Evolutionary conservation across 2,797 vertebrate genomes (phyloP), one percentile per base, ranked within the genome.

Genomic region (Myotis vivesi): DNA sequence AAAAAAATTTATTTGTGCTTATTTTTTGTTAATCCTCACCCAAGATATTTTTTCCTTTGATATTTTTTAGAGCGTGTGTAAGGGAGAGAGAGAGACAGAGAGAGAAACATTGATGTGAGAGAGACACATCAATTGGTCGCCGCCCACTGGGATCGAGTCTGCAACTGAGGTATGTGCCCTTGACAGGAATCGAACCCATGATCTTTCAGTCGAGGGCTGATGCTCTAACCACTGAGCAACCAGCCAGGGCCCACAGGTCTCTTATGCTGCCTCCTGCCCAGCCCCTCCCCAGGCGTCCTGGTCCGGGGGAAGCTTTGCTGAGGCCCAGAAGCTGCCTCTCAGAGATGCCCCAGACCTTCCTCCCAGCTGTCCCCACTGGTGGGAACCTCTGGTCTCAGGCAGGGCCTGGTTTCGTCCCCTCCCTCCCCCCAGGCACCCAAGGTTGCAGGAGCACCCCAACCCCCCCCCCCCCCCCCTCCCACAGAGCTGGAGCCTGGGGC

Each of bases 381-480:
- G n/a, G 87, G 53, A 41, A 33, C 71, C 68, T 49, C 71, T 57
- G 44, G 19, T 49, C 68, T 62, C 23, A 16, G 33, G 36, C 36
- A 4, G n/a, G 46, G 41, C 46, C 64, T 49, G 17, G 55, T 9
- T 53, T 46, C 0, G 0, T 19, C 33, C 30, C 9, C 5, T 41
- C 33, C 11, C 5, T 28, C 38, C 5, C 2, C 33, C 22, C 64
- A 5, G 68, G 22, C 19, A 20, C 25, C 36, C 2, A 4, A 4
- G 13, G 66, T 25, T 41, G 0, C 46, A 64, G 68, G 51, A 53
- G 9, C 49, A 69, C 62, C 30, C 41, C 11, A n/a, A n/a, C 15
- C 41, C 2, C 2, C 8, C 22, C 25, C 13, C 22, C n/a, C 41
- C 11, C 15, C 41, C 2, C 2, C 8, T 17, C 25, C 13, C 22